Base-by-base conservation (phyloP, 1,140 invertebrate genomes). In the Drosophila tropicalis region DNA sequence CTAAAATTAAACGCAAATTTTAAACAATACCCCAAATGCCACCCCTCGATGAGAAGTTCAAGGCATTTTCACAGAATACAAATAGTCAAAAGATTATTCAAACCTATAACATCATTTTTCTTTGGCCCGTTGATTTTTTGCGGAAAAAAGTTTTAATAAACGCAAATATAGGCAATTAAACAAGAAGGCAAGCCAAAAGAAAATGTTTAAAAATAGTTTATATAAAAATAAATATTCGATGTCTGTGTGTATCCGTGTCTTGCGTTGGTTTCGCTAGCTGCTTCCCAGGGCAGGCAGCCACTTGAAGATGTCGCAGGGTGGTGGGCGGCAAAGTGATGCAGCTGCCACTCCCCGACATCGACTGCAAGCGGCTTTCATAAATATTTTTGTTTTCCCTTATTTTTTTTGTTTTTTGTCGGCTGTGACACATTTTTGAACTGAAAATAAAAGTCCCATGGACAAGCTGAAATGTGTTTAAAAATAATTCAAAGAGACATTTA, bases 171-270 rank as follows among this genome's bases (percentile, higher is more conserved):
- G 75, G 71, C 39, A 71, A 74, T 68, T 57, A 62, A 76, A 47
- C 15, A 57, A 69, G 19, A 61, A 40, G 44, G 29, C 67, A 85
- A 78, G 81, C 56, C 63, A 83, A 70, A 29, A 51, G 55, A 40
- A 76, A 72, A 68, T 60, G 63, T 74, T 87, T 86, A 86, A 71
- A 87, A 86, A 87, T 86, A 87, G 83, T 80, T 77, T 69, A 62
- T 67, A 67, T 77, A 78, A 78, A 78, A 78, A 78, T 78, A 78
- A 66, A 76, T 72, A 67, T 58, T 67, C 10, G 36, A 29, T 22
- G 60, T 17, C 56, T 29, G 15, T 75, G 67, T 61, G 57, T 57
- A 65, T 72, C 54, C 56, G n/a, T 55, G 40, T 64, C n/a, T 47
- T 68, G 57, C 70, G 78, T 66, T 62, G 58, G n/a, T n/a, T 54